Evolutionary conservation across 1,140 invertebrate genomes (phyloP).

Genomic region (Drosophila navojoa): DNA sequence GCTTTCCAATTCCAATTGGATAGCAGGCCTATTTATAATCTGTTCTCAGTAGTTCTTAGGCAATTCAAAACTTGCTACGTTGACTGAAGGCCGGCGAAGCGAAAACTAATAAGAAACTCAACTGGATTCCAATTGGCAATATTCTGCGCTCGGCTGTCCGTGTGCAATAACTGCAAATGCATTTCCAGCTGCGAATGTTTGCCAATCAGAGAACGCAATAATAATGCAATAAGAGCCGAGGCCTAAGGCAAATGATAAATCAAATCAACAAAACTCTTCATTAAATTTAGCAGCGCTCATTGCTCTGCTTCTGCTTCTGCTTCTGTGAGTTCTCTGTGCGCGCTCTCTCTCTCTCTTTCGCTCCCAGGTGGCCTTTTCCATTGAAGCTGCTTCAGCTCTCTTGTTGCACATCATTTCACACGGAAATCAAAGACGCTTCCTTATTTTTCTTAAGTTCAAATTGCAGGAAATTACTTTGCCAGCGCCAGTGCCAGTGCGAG

Average conservation of each 20-base stretch:
- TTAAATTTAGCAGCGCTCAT: conserved; percentile 27
- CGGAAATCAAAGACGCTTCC: conserved; percentile 82
- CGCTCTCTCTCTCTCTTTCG: neutral
- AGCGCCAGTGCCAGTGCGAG: conserved; percentile 44
- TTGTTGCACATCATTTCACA: conserved; percentile 67
- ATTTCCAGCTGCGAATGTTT: neutral
- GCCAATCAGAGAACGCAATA: conserved; percentile 22
- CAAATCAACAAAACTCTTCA: conserved; percentile 72
- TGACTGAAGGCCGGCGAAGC: too few relatives aligned
- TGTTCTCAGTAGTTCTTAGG: too few relatives aligned
- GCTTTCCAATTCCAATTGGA: too few relatives aligned
- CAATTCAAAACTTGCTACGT: too few relatives aligned
- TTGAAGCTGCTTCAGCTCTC: neutral
- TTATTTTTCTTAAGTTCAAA: conserved; percentile 83
- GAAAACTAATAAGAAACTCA: too few relatives aligned
- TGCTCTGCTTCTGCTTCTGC: neutral
- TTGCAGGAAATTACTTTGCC: conserved; percentile 81
- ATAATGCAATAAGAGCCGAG: conserved; percentile 33
- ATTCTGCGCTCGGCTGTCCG: neutral
- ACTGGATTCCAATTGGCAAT: conserved; percentile 5
- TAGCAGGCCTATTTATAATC: too few relatives aligned
- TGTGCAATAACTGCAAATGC: neutral
- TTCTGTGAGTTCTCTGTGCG: too few relatives aligned
- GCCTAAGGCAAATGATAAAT: conserved; percentile 64
- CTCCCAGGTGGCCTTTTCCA: neutral